A percentile compares a stretch with the other conserved stretches of the same genome.
Evolutionary conservation across 2,888 invertebrate species (phyloP).

Genomic region (Panzeria rudis): DNA sequence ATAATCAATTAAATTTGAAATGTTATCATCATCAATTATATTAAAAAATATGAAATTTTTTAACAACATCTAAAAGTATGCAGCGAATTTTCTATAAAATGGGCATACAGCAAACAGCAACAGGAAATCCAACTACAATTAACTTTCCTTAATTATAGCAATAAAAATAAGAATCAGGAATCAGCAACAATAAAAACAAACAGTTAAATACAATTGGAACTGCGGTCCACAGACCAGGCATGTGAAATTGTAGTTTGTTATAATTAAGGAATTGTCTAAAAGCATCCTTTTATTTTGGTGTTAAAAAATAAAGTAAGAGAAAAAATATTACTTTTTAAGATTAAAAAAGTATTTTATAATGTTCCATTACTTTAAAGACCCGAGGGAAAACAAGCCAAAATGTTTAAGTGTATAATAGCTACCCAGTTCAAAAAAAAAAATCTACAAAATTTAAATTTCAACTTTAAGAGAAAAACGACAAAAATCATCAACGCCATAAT

Average conservation of each 20-base stretch:
- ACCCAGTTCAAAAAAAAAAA: background rate
- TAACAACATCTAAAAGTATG: background rate
- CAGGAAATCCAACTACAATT: conserved; percentile 57
- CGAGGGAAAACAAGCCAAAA: no score
- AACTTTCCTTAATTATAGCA: conserved; percentile 64
- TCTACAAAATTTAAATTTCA: background rate
- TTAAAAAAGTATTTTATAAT: no score
- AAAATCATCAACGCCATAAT: background rate
- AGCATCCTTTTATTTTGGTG: no score
- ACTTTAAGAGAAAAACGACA: background rate
- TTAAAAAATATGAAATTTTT: background rate
- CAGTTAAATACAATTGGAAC: background rate
- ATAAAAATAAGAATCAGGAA: conserved; percentile 26
- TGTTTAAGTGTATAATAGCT: background rate
- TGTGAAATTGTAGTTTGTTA: no score
- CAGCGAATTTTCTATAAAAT: background rate
- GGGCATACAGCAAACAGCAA: background rate
- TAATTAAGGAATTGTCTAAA: no score
- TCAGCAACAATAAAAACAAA: background rate
- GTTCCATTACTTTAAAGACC: no score
- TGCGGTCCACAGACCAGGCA: no score
- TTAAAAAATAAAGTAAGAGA: no score
- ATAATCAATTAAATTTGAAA: no score
- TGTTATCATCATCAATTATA: background rate
- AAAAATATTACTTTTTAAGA: no score